These are phyloP conservation scores for Drosophila sp. DNA, from an alignment of 1,140 invertebrate species.

Conservation along the genomic window DNA sequence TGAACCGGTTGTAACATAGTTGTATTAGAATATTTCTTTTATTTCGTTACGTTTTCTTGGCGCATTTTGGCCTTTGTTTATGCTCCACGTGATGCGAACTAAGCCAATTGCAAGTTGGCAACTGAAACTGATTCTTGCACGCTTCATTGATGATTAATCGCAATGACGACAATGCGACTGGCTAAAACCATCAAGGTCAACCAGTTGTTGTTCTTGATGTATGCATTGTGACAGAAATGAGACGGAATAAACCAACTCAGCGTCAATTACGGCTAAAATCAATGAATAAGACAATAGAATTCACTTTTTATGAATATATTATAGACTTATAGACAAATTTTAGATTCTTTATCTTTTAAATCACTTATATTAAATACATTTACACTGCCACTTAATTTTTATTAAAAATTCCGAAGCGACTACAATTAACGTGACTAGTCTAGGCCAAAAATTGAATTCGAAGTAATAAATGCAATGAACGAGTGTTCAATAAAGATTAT, in stretches of 20 bases:
- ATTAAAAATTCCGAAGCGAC: no score
- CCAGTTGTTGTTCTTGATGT: constrained; percentile 36
- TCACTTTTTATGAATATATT: no score
- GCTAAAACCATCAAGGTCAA: constrained; percentile 60
- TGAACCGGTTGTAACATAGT: constrained; percentile 80
- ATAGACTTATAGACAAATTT: no score
- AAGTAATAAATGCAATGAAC: no score
- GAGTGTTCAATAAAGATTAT: no score
- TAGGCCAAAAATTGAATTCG: no score
- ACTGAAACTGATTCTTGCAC: constrained; percentile 60
- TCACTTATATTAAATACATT: no score
- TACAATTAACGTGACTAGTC: no score
- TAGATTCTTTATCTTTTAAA: no score
- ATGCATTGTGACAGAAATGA: constrained; percentile 26
- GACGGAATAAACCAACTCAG: constrained; percentile 55
- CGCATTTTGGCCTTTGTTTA: constrained; percentile 32
- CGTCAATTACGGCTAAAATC: constrained; percentile 58
- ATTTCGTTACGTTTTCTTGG: constrained; percentile 13
- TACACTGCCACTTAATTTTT: no score
- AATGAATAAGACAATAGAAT: constrained; percentile 56
- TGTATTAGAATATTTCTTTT: constrained; percentile 32
- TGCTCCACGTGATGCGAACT: constrained; percentile 58
- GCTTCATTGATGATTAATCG: constrained; percentile 75
- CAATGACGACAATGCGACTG: constrained; percentile 41
- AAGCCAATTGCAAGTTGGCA: constrained; percentile 33